Conservation (phyloP, 2,888 invertebrate genomes). For the Copidosoma aretas region DNA sequence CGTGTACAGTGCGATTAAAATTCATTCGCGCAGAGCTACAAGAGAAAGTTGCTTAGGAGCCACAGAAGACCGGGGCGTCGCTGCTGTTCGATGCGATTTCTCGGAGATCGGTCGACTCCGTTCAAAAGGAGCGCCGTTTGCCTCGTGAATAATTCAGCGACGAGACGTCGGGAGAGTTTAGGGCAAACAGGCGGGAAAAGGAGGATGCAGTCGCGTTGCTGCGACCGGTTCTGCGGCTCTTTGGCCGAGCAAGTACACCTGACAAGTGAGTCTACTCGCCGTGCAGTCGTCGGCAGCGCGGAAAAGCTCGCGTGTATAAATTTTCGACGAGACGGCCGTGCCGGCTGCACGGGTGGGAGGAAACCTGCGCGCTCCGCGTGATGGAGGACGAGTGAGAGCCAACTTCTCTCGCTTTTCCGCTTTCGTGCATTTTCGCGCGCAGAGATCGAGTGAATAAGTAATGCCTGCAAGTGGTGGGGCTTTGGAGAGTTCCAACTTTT, state of each 20-base stretch:
- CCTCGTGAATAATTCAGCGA: constrained; percentile 9
- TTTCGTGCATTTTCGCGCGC: too few species aligned
- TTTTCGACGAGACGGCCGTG: too few species aligned
- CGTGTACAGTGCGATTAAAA: not conserved
- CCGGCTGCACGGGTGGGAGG: too few species aligned
- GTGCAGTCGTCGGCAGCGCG: not conserved
- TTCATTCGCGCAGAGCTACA: not conserved
- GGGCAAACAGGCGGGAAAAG: not conserved
- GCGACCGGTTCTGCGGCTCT: constrained; percentile 2
- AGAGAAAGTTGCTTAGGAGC: not conserved
- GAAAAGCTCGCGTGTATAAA: not conserved
- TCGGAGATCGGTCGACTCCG: not conserved
- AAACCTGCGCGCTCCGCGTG: too few species aligned
- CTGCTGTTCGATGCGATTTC: not conserved
- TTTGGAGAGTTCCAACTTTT: too few species aligned
- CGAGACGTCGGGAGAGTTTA: too few species aligned
- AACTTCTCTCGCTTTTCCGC: not conserved
- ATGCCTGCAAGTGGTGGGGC: too few species aligned
- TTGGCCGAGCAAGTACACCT: not conserved
- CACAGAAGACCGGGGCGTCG: not conserved
- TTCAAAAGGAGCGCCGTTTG: not conserved
- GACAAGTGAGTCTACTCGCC: too few species aligned
- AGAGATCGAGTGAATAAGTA: too few species aligned
- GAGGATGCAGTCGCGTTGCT: constrained; percentile 16
- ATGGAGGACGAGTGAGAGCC: constrained; percentile 11